phyloP scores from a whole-genome alignment of 1,140 invertebrate species.

The Drosophila novamexicana region DNA sequence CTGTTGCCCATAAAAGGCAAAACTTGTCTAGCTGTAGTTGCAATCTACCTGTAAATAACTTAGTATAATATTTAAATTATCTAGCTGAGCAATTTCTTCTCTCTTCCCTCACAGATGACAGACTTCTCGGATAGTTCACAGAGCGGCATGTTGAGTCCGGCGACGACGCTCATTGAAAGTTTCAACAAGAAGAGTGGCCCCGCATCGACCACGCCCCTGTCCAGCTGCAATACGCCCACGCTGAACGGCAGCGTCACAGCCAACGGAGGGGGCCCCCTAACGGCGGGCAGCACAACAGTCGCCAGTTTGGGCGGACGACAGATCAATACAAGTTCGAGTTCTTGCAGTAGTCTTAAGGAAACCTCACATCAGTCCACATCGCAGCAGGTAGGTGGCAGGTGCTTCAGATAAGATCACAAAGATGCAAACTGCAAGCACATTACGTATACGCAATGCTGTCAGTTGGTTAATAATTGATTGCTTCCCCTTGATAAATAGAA shows the following conservation, averaged over 20 bases:
- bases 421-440: neutral
- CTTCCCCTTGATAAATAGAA: neutral
- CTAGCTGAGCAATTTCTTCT: slow-evolving; percentile 1
- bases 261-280: slow-evolving; percentile 30
- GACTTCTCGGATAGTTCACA: slow-evolving; percentile 83
- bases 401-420: neutral
- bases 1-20: slow-evolving; percentile 40
- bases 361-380: slow-evolving; percentile 80
- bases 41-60: neutral
- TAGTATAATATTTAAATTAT: neutral
- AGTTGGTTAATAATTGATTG: slow-evolving; percentile 19
- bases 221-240: slow-evolving; percentile 38
- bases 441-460: slow-evolving; percentile 19
- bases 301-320: slow-evolving; percentile 58
- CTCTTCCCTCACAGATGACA: slow-evolving; percentile 70
- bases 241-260: slow-evolving; percentile 46
- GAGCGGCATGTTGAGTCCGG: slow-evolving; percentile 75
- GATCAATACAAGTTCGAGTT: slow-evolving; percentile 80
- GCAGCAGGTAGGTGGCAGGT: slow-evolving; percentile 71
- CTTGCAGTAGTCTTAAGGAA: slow-evolving; percentile 84
- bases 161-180: slow-evolving; percentile 79
- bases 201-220: slow-evolving; percentile 27
- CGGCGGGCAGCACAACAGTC: slow-evolving; percentile 34
- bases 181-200: slow-evolving; percentile 79
- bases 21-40: neutral